Percentiles rank a stretch among this genome's conserved stretches.
Evolutionary conservation across 2,113 vertebrate species (phyloP).

Genomic region (Dicrurus megarhynchus): DNA sequence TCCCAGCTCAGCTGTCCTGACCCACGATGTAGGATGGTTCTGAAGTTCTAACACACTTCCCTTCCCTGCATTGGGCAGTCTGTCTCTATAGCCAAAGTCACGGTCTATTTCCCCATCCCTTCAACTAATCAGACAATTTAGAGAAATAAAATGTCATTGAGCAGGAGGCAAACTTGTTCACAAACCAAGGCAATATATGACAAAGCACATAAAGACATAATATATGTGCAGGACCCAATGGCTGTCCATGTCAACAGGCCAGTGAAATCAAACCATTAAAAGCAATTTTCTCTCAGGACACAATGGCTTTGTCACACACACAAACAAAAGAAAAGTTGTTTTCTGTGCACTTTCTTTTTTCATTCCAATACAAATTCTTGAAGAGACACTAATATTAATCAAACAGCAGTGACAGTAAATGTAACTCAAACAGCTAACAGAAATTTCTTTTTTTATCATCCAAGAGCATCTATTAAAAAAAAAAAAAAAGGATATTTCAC

Average conservation of each 20-base stretch:
- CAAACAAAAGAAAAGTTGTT: neutral
- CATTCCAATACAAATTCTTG: neutral
- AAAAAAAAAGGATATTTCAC: neutral
- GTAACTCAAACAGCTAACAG: neutral
- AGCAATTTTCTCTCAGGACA: neutral
- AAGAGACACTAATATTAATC: neutral
- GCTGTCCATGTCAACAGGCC: neutral
- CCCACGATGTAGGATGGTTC: fast-evolving
- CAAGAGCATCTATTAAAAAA: neutral
- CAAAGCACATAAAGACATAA: neutral
- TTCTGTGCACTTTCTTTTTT: neutral
- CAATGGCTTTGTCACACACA: neutral
- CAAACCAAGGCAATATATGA: neutral
- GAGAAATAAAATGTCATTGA: neutral
- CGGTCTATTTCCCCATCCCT: neutral
- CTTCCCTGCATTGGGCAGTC: neutral
- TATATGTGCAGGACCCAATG: neutral
- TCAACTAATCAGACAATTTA: neutral
- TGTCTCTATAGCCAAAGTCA: neutral
- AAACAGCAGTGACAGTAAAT: neutral
- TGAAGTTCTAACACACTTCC: neutral
- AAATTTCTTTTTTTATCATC: neutral
- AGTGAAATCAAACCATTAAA: neutral
- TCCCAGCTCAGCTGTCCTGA: neutral
- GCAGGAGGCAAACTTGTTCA: neutral